These are phyloP conservation scores for Piscicola geometra DNA, from an alignment of 2,888 invertebrate genomes.

Conservation along the genomic window DNA sequence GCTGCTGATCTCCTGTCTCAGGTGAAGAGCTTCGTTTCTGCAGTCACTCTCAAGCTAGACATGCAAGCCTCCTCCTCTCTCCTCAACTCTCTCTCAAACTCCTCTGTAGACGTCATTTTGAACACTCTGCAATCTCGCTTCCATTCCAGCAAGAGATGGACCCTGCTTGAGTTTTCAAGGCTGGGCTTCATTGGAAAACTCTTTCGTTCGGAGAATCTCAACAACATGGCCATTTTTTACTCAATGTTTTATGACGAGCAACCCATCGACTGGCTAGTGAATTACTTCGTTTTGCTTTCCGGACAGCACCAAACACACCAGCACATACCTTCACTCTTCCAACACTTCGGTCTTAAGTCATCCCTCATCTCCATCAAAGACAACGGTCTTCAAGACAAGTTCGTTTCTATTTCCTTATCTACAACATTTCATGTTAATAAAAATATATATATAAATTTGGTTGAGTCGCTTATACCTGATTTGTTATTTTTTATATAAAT, in stretches of 20 bases:
- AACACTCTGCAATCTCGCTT: not conserved
- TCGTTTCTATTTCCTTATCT: not conserved
- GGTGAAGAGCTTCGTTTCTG: slow-evolving; percentile 48
- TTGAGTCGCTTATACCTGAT: too few relatives aligned
- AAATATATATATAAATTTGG: not conserved
- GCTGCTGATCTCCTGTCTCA: slow-evolving; percentile 48
- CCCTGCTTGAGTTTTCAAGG: slow-evolving; percentile 50
- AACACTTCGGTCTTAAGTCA: slow-evolving; percentile 48
- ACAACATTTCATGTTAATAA: not conserved
- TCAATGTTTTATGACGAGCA: slow-evolving; percentile 44
- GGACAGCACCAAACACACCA: slow-evolving; percentile 38
- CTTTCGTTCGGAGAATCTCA: slow-evolving; percentile 47
- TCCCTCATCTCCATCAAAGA: slow-evolving; percentile 51
- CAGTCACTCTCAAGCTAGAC: not conserved
- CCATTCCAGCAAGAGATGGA: slow-evolving; percentile 46
- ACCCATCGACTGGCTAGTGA: slow-evolving; percentile 44
- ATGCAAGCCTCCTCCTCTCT: not conserved
- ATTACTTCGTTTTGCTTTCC: slow-evolving; percentile 40
- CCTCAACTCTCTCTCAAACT: not conserved
- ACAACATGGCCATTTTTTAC: slow-evolving; percentile 40
- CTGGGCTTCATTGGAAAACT: slow-evolving; percentile 54
- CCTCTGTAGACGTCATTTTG: not conserved
- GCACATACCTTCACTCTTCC: slow-evolving; percentile 44
- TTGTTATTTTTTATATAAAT: too few relatives aligned
- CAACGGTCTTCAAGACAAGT: slow-evolving; percentile 51